phyloP scores from a whole-genome alignment of 2,113 vertebrate species.

The Ceyx cyanopectus region DNA sequence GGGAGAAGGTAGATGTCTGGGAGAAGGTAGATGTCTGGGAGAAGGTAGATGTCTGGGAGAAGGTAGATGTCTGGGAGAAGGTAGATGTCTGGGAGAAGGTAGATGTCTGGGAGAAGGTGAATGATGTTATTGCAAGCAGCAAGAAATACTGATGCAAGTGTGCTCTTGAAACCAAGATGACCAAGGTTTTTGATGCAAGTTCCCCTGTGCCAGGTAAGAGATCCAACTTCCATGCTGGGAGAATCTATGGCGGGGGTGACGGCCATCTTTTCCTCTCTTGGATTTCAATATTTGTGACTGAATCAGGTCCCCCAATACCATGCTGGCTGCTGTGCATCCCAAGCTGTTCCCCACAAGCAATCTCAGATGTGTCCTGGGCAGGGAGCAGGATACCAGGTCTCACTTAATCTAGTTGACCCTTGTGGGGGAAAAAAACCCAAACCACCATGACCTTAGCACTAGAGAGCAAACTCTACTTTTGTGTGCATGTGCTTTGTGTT shows the following conservation, averaged over 20 bases:
- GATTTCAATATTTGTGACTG: background rate
- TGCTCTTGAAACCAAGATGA: background rate
- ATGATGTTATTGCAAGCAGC: background rate
- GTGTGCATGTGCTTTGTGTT: background rate
- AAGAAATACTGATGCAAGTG: background rate
- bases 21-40: accelerated
- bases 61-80: background rate
- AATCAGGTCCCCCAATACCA: accelerated
- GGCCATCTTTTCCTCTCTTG: background rate
- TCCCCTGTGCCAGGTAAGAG: background rate
- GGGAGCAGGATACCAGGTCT: background rate
- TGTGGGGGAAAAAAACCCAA: background rate
- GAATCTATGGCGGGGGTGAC: background rate
- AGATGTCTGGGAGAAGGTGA: background rate
- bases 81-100: background rate
- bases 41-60: background rate
- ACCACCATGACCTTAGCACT: background rate
- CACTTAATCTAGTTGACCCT: background rate
- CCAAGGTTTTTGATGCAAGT: background rate
- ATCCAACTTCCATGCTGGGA: background rate
- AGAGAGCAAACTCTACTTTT: background rate
- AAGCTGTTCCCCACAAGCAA: background rate
- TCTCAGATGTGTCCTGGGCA: background rate
- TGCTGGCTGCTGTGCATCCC: background rate
- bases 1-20: accelerated